These are phyloP conservation scores for Charadrius vociferus DNA, from an alignment of 2,113 vertebrate genomes.

Conservation along the genomic window DNA sequence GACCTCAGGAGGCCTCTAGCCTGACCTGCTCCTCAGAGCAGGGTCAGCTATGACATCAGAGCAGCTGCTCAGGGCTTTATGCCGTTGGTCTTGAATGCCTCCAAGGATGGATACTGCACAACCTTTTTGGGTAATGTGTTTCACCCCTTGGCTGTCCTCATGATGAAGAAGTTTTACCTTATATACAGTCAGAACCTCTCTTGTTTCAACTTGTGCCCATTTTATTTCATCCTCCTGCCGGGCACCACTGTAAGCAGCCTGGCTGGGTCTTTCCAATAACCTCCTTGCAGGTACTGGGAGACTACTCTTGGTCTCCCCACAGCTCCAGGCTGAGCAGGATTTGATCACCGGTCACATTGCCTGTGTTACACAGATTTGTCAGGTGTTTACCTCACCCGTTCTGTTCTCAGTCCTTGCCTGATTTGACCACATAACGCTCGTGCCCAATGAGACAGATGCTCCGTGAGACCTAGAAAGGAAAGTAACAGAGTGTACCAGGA, in stretches of 20 bases:
- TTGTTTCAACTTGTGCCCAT: not conserved
- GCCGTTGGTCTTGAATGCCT: not conserved
- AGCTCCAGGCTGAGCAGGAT: not conserved
- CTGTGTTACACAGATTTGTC: not conserved
- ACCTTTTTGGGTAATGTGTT: rapidly evolving
- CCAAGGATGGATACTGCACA: not conserved
- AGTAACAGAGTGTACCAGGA: not conserved
- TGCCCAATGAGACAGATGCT: not conserved
- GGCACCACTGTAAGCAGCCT: not conserved
- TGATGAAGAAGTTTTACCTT: not conserved
- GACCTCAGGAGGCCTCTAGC: not conserved
- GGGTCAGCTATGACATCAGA: not conserved
- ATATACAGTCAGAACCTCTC: not conserved
- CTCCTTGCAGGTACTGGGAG: not conserved
- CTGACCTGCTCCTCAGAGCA: not conserved
- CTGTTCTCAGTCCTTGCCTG: not conserved
- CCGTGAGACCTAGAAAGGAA: not conserved
- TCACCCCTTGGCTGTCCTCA: not conserved
- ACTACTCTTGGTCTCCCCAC: not conserved
- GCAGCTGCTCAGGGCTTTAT: not conserved
- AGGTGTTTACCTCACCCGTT: not conserved
- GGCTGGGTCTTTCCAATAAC: not conserved
- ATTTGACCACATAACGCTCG: not conserved
- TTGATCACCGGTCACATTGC: rapidly evolving
- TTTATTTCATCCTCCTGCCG: not conserved